Evolutionary conservation across 1,140 invertebrate species (phyloP), one percentile per base, ranked within the genome.

Genomic region (Lerema accius): DNA sequence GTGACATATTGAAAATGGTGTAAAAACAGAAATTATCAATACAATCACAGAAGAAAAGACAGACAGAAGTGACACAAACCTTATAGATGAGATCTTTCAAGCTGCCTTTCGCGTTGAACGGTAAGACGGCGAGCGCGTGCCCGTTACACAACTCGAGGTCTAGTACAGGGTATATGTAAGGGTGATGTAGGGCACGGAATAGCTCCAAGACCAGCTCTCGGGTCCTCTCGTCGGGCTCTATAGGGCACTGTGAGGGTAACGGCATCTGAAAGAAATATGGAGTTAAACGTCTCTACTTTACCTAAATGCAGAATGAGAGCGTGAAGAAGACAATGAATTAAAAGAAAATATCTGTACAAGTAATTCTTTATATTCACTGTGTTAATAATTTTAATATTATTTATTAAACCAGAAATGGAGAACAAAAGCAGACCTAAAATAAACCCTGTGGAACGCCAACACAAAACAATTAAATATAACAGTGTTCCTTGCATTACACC

Each of bases 51-150:
- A 32, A 32, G 28, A 32, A 32, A 7, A 32, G 9, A n/a, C n/a
- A 37, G 2, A 37, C 4, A 7, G 4, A 11, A 37, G n/a, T 23
- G 19, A 23, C 19, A 42, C 40, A 53, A 84, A 97, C 96, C 91
- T 95, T 95, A 76, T 96, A 97, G 75, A 98, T 96, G 13, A 97
- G 91, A 92, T 98, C 97, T 81, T 97, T 97, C 3, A 98, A 92
- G 69, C 96, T 97, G 37, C 97, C 97, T 69, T 94, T 92, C 11
- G 94, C 92, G 80, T 96, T 97, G 63, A 97, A 95, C 0, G 97
- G 97, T 66, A 96, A 94, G 0, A 98, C 94, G 7, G 95, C 90
- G 14, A 96, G 92, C 4, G 95, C 93, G 56, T 94, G 92, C 1
- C 84, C 89, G 17, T 76, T 84, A 53, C 91, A 90, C 61, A 93